Evolutionary conservation across 2,797 vertebrate genomes (phyloP).

Genomic region (Pempheris klunzingeri): DNA sequence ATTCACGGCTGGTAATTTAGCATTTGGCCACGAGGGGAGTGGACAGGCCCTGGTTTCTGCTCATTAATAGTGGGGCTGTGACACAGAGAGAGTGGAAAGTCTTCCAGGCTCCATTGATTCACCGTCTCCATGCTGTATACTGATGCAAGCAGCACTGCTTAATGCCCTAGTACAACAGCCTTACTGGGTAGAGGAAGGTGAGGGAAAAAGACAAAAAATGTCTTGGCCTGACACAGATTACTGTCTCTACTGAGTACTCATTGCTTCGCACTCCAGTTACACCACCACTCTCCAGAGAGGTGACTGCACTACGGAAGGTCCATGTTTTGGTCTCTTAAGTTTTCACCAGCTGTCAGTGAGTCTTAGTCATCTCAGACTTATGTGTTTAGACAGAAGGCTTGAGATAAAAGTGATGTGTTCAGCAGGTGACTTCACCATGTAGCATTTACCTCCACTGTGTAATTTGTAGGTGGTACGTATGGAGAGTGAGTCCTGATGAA

Average conservation of each 20-base stretch:
- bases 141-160: conserved; percentile 70
- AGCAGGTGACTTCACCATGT: conserved; percentile 51
- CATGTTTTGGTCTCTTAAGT: conserved; percentile 59
- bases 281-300: conserved; percentile 55
- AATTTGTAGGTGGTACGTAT: conserved; percentile 26
- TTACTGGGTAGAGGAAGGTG: conserved; percentile 27
- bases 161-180: conserved; percentile 60
- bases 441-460: conserved; percentile 31
- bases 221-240: conserved; percentile 61
- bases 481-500: conserved; percentile 68
- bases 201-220: conserved; percentile 30
- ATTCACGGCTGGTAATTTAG: conserved; percentile 90
- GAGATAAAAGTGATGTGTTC: conserved; percentile 43
- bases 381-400: conserved; percentile 40
- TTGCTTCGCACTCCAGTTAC: conserved; percentile 48
- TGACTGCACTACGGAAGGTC: conserved; percentile 44
- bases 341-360: conserved; percentile 58
- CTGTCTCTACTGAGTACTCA: conserved; percentile 40
- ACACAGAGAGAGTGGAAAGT: conserved; percentile 78
- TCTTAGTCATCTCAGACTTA: conserved; percentile 46
- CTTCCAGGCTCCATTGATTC: conserved; percentile 86
- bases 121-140: conserved; percentile 72
- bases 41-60: conserved; percentile 76
- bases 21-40: conserved; percentile 71
- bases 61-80: conserved; percentile 85